Evolutionary conservation across 2,888 invertebrate species (phyloP).

Genomic region (Leucophenga maculata): DNA sequence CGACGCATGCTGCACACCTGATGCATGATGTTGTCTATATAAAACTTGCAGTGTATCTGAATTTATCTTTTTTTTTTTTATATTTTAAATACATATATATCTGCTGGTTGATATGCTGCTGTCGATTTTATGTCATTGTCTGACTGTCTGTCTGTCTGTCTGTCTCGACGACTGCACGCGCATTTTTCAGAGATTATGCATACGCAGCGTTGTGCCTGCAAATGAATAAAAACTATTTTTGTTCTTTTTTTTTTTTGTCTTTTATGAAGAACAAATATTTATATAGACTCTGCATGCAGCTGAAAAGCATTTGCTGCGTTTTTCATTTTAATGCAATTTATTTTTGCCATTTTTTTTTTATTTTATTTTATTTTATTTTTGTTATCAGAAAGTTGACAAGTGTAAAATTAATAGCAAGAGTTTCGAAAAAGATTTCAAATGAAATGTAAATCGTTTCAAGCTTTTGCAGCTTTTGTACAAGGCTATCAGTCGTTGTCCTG

Average conservation of each 20-base stretch:
- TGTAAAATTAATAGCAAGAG: conserved; percentile 14
- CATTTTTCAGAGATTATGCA: conserved; percentile 37
- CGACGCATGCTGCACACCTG: neutral
- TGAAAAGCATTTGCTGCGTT: conserved; percentile 31
- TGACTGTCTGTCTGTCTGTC: neutral
- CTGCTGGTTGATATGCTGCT: neutral
- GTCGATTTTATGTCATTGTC: conserved; percentile 1
- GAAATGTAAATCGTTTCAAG: conserved; percentile 1
- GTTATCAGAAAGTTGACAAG: conserved; percentile 13
- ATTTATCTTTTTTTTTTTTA: too few species aligned
- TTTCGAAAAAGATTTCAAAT: neutral
- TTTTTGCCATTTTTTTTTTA: neutral
- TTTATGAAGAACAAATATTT: neutral
- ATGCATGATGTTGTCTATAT: neutral
- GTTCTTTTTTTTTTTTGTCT: neutral
- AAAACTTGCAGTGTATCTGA: too few species aligned
- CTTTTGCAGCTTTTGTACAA: neutral
- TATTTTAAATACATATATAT: too few species aligned
- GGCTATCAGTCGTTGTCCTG: neutral
- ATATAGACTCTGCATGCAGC: too few species aligned
- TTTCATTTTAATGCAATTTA: conserved; percentile 18
- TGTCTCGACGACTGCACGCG: neutral
- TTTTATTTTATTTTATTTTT: neutral
- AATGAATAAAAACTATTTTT: neutral
- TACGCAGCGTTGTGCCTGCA: conserved; percentile 33